A percentile compares a stretch with the other conserved stretches of the same genome.
phyloP scores from a whole-genome alignment of 2,797 vertebrate species.

The Agapornis canus region DNA sequence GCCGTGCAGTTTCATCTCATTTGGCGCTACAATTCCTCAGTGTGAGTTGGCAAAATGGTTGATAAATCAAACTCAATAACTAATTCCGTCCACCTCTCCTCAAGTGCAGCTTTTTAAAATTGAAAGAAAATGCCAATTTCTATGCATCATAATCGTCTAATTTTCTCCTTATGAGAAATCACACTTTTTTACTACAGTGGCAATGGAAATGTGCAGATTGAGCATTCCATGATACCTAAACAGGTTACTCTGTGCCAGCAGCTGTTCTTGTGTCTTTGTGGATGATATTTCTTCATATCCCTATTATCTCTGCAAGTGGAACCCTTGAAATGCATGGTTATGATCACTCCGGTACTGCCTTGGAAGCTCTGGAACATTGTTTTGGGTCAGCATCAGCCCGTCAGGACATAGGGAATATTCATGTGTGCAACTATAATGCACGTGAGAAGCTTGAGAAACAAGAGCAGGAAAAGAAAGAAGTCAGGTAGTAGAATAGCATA shows the following conservation, averaged over 20 bases:
- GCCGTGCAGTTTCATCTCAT: neutral
- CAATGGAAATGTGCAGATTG: neutral
- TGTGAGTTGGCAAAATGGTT: neutral
- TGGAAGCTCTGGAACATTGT: neutral
- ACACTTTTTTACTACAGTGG: neutral
- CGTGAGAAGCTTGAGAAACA: neutral
- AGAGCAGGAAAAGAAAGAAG: neutral
- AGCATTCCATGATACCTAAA: neutral
- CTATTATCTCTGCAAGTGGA: neutral
- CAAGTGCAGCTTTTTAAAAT: neutral
- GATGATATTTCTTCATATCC: neutral
- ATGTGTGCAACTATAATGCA: neutral
- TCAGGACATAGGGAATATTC: neutral
- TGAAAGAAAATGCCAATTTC: neutral
- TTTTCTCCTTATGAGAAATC: neutral
- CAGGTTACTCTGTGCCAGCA: neutral
- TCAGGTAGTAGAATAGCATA: neutral
- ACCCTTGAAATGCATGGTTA: neutral
- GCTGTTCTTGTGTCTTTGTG: neutral
- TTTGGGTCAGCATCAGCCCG: neutral
- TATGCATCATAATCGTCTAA: neutral
- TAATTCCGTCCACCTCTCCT: neutral
- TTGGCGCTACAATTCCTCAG: neutral
- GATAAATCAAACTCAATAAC: neutral
- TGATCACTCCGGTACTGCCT: neutral